Conservation (phyloP, 2,888 invertebrate genomes). For the Cataglyphis altisquamis region DNA sequence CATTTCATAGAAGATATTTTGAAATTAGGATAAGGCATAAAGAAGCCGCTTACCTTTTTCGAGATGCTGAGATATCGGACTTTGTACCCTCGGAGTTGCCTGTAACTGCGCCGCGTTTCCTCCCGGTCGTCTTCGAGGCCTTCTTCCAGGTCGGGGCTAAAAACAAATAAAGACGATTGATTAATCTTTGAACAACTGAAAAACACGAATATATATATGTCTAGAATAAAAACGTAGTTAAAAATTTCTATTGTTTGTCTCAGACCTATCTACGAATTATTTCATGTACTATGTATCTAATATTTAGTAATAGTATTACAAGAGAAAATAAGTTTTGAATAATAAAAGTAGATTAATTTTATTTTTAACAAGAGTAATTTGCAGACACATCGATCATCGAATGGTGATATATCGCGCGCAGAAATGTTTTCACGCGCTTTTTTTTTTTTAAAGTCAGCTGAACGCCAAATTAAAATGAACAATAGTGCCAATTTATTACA, state of each 20-base stretch:
- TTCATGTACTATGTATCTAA: too few relatives aligned
- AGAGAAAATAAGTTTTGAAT: too few relatives aligned
- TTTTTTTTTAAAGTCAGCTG: conserved; percentile 22
- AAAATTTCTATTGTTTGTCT: too few relatives aligned
- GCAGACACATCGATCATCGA: conserved; percentile 24
- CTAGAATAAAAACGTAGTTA: too few relatives aligned
- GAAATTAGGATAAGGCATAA: background rate
- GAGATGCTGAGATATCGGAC: conserved; percentile 82
- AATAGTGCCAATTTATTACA: conserved; percentile 27
- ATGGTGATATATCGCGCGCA: conserved; percentile 26
- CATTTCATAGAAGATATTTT: background rate
- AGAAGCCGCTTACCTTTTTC: conserved; percentile 81
- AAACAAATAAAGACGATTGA: conserved; percentile 35
- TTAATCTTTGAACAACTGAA: too few relatives aligned
- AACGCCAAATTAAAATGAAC: conserved; percentile 29
- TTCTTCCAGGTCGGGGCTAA: conserved; percentile 83
- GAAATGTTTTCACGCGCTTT: conserved; percentile 19
- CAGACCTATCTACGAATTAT: too few relatives aligned
- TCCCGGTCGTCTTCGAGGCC: conserved; percentile 84
- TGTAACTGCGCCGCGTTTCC: conserved; percentile 81
- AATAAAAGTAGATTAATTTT: too few relatives aligned
- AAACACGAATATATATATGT: too few relatives aligned
- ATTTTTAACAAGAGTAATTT: background rate
- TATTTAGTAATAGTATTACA: too few relatives aligned
- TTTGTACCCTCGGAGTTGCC: conserved; percentile 81